Evolutionary conservation across 2,888 invertebrate species (phyloP).

Genomic region (Lamellibrachia satsuma): DNA sequence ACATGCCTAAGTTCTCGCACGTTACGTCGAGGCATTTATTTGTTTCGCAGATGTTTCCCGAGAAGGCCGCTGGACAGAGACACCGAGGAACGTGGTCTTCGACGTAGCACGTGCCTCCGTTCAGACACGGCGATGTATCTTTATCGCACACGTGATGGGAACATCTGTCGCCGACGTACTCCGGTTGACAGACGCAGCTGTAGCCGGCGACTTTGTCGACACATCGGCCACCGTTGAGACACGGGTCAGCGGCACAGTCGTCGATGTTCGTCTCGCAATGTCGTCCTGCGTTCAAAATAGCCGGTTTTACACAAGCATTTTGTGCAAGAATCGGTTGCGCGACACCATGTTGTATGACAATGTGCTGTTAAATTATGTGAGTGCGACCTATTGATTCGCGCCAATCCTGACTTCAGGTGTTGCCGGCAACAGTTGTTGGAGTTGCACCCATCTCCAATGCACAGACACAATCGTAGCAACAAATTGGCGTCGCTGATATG

Average conservation of each 20-base stretch:
- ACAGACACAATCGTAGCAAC: no score
- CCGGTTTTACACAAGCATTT: no score
- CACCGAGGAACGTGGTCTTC: background rate
- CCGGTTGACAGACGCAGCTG: background rate
- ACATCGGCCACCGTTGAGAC: constrained; percentile 3
- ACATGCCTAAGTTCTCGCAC: background rate
- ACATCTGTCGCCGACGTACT: background rate
- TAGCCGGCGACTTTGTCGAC: background rate
- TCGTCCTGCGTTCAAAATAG: background rate
- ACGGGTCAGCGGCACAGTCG: background rate
- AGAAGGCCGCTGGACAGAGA: constrained; percentile 13
- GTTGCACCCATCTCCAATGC: no score
- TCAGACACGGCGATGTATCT: constrained; percentile 18
- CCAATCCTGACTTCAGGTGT: no score
- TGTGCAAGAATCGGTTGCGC: no score
- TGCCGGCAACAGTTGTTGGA: no score
- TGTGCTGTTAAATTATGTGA: no score
- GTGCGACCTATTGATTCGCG: no score
- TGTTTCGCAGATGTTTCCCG: constrained; percentile 7
- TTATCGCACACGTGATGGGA: constrained; percentile 7
- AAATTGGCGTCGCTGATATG: no score
- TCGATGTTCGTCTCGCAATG: background rate
- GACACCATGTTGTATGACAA: no score
- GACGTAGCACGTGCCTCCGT: constrained; percentile 21
- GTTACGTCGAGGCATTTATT: background rate